A percentile compares a stretch with the other conserved stretches of the same genome.
phyloP scores from a whole-genome alignment of 2,113 vertebrate species.

The Larimichthys crocea region DNA sequence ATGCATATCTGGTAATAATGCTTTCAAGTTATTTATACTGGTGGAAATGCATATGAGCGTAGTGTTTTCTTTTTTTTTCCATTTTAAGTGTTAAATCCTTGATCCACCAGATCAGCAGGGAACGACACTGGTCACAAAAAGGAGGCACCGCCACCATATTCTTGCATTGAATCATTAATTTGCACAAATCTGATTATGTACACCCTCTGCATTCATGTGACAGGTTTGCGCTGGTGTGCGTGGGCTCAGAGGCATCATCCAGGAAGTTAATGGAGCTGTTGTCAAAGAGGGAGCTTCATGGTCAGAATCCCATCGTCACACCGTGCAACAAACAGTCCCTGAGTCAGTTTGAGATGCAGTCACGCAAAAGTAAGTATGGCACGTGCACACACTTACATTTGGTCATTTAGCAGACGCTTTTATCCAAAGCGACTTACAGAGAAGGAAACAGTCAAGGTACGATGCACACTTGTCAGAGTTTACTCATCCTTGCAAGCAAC shows the following conservation, averaged over 20 bases:
- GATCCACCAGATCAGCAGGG: not conserved
- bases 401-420: no score
- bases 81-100: no score
- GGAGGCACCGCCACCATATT: no score
- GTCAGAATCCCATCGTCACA: slow-evolving; percentile 97
- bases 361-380: slow-evolving; percentile 94
- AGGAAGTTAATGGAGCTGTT: slow-evolving; percentile 97
- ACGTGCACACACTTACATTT: not conserved
- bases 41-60: not conserved
- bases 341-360: slow-evolving; percentile 99
- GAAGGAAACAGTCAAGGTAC: no score
- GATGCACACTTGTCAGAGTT: not conserved
- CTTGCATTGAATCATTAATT: not conserved
- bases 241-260: slow-evolving; percentile 96
- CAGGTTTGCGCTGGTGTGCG: slow-evolving; percentile 98
- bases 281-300: slow-evolving; percentile 97
- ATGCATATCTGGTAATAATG: not conserved
- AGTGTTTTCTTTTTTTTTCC: no score
- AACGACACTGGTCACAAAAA: no score
- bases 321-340: slow-evolving; percentile 99
- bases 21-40: not conserved
- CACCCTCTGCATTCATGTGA: not conserved
- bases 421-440: no score
- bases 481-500: not conserved
- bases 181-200: not conserved